phyloP scores from a whole-genome alignment of 2,888 invertebrate genomes.

The Pseudanteris insignis region DNA sequence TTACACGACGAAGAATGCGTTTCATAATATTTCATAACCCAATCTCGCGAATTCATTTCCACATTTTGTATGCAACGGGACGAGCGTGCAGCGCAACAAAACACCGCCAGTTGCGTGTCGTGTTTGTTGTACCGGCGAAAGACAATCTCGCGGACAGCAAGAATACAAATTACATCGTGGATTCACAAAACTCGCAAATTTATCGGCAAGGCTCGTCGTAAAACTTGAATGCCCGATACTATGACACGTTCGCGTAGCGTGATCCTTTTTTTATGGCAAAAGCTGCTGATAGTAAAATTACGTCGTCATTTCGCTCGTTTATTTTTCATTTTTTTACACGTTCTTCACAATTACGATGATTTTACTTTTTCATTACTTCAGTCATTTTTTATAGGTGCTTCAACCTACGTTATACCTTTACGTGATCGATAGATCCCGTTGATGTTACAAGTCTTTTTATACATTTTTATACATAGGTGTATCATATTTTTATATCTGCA shows the following conservation, averaged over 20 bases:
- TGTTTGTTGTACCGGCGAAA: conserved; percentile 23
- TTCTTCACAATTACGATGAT: no score
- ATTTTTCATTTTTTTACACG: conserved; percentile 15
- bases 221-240: conserved; percentile 22
- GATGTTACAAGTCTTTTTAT: no score
- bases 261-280: no score
- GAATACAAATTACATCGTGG: conserved; percentile 37
- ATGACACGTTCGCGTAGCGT: background rate
- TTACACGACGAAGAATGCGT: conserved; percentile 50
- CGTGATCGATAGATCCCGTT: no score
- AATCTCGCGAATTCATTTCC: conserved; percentile 53
- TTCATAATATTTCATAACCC: conserved; percentile 46
- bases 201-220: conserved; percentile 28
- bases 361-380: no score
- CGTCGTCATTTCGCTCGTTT: no score
- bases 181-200: conserved; percentile 38
- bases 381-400: no score
- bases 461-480: no score
- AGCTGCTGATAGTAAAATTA: no score
- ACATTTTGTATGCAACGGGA: conserved; percentile 36
- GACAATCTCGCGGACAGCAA: conserved; percentile 28
- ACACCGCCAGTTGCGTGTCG: conserved; percentile 5
- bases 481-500: no score
- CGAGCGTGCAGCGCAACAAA: background rate
- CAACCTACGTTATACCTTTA: no score